Conservation (phyloP, 1,140 invertebrate genomes). For the Drosophila elegans region DNA sequence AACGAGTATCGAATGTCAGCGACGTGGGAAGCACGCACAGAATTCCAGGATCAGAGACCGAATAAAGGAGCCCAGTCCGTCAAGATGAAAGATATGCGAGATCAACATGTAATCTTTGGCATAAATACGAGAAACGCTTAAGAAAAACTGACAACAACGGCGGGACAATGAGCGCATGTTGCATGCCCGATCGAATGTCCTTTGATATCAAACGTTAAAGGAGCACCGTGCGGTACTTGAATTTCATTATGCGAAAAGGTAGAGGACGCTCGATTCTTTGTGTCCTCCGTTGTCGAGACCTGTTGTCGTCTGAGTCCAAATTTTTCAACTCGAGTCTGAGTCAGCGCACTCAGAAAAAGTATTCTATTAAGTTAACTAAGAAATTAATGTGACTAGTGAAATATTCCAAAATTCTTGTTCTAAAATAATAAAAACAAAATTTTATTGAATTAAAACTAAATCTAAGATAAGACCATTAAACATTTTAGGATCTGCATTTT, state of each 20-base stretch:
- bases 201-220: constrained; percentile 78
- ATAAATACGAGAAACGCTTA: constrained; percentile 75
- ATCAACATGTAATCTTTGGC: constrained; percentile 81
- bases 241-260: constrained; percentile 79
- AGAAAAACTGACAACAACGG: constrained; percentile 61
- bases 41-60: constrained; percentile 34
- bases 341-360: constrained; percentile 35
- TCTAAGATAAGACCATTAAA: too few species aligned
- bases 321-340: constrained; percentile 28
- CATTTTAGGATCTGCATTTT: too few species aligned
- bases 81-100: constrained; percentile 80
- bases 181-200: constrained; percentile 80
- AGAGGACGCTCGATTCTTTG: constrained; percentile 32
- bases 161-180: constrained; percentile 70
- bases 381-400: too few species aligned
- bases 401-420: too few species aligned
- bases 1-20: constrained; percentile 63
- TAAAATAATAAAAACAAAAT: too few species aligned
- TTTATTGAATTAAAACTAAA: too few species aligned
- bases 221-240: constrained; percentile 72
- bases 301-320: constrained; percentile 61
- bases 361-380: too few species aligned
- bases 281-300: constrained; percentile 42
- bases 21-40: constrained; percentile 77
- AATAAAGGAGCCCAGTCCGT: constrained; percentile 42